Evolutionary conservation across 2,888 invertebrate genomes (phyloP).

Genomic region (Agrochola litura): DNA sequence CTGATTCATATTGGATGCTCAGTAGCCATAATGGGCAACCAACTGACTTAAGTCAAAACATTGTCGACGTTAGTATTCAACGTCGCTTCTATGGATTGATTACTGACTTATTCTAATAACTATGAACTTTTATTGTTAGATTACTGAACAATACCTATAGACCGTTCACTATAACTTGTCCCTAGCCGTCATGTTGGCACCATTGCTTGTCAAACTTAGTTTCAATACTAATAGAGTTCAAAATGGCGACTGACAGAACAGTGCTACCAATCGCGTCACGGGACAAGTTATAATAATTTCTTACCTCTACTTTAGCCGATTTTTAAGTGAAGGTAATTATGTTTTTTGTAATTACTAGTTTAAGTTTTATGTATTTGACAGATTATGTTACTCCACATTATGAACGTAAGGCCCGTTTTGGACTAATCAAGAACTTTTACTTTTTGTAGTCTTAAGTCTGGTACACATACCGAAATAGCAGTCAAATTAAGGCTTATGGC

Average conservation of each 20-base stretch:
- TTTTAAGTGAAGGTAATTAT: not conserved
- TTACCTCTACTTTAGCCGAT: not conserved
- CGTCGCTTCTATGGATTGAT: not conserved
- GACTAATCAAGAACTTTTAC: not conserved
- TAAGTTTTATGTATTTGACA: not conserved
- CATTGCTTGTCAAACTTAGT: too few relatives aligned
- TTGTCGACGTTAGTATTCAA: not conserved
- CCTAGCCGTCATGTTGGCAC: too few relatives aligned
- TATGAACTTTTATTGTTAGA: too few relatives aligned
- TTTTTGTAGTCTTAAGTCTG: not conserved
- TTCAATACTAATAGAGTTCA: too few relatives aligned
- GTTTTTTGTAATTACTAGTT: not conserved
- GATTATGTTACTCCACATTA: not conserved
- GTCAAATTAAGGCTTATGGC: not conserved
- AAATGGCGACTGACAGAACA: too few relatives aligned
- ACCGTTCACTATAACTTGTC: too few relatives aligned
- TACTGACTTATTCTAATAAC: too few relatives aligned
- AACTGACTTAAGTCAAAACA: not conserved
- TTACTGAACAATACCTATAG: too few relatives aligned
- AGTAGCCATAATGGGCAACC: not conserved
- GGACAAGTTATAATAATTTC: not conserved
- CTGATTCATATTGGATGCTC: not conserved
- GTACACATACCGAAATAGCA: not conserved
- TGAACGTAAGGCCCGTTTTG: not conserved
- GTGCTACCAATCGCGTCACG: too few relatives aligned